These are phyloP conservation scores for Gymnoscelis rufifasciata DNA, from an alignment of 2,888 invertebrate genomes.

Conservation along the genomic window DNA sequence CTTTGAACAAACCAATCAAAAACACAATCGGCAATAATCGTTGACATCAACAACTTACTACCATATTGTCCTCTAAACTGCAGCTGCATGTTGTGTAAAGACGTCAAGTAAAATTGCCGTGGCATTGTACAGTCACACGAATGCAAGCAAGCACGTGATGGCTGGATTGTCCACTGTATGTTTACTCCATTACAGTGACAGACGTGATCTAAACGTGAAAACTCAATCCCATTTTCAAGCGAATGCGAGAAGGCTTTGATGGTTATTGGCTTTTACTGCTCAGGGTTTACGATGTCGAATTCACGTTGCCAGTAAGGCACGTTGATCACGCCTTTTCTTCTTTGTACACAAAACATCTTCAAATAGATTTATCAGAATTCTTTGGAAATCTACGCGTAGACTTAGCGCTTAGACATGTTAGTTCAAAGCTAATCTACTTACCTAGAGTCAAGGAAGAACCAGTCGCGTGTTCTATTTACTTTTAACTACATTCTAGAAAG, in stretches of 20 bases:
- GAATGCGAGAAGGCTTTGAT: neutral
- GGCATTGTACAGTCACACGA: constrained; percentile 12
- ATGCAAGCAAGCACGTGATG: constrained; percentile 11
- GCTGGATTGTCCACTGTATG: neutral
- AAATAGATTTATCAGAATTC: no score
- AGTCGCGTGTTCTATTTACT: constrained; percentile 27
- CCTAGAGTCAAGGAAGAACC: constrained; percentile 11
- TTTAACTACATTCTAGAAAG: constrained; percentile 27
- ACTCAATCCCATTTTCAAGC: neutral
- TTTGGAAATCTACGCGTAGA: no score
- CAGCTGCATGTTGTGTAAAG: constrained; percentile 12
- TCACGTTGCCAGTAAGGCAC: no score
- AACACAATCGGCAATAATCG: constrained; percentile 11
- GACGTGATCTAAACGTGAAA: constrained; percentile 9
- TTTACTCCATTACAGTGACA: neutral
- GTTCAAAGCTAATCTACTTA: constrained; percentile 15
- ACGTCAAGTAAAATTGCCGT: constrained; percentile 11
- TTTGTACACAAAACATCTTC: no score
- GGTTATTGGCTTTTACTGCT: neutral
- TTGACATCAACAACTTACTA: constrained; percentile 6
- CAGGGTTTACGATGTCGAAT: no score
- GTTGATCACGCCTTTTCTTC: no score
- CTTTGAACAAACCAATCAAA: no score
- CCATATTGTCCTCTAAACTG: constrained; percentile 10
- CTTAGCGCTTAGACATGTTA: constrained; percentile 10